A percentile compares a stretch with the other conserved stretches of the same genome.
These are phyloP conservation scores for Dicentrarchus labrax DNA, from an alignment of 2,113 vertebrate genomes.

Conservation along the genomic window DNA sequence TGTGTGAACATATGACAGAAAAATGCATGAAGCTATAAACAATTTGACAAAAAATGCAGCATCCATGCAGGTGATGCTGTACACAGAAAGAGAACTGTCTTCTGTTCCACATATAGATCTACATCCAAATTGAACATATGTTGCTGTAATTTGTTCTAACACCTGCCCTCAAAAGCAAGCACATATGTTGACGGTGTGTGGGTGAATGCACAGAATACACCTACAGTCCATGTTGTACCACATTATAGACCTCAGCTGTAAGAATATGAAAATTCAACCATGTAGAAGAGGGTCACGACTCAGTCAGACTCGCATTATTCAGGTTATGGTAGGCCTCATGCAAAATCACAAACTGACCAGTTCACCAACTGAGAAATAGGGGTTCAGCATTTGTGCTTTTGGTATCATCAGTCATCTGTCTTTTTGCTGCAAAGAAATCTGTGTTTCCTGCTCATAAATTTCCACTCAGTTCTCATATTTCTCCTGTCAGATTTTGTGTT, in stretches of 20 bases:
- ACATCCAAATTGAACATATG: constrained; percentile 3
- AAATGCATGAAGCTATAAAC: constrained; percentile 16
- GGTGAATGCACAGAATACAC: neutral
- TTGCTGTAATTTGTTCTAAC: constrained; percentile 9
- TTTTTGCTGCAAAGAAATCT: neutral
- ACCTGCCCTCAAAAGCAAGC: constrained; percentile 30
- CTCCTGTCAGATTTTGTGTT: constrained; percentile 18
- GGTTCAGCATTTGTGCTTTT: neutral
- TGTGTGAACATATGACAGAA: neutral
- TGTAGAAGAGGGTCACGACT: constrained; percentile 42
- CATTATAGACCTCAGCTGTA: constrained; percentile 60
- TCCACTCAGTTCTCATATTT: constrained; percentile 13
- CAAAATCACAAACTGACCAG: constrained; percentile 20
- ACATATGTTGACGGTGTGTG: constrained; percentile 22
- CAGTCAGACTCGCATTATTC: constrained; percentile 30
- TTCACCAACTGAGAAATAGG: neutral
- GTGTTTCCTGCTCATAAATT: constrained; percentile 1
- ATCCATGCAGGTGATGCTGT: neutral
- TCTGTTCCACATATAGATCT: constrained; percentile 12
- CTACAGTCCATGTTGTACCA: constrained; percentile 7
- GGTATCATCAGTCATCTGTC: neutral
- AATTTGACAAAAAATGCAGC: constrained; percentile 14
- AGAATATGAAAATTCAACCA: constrained; percentile 21
- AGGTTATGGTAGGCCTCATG: neutral
- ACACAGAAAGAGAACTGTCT: neutral